These are phyloP conservation scores for Polyploca ridens DNA, from an alignment of 2,888 invertebrate species.

Conservation along the genomic window DNA sequence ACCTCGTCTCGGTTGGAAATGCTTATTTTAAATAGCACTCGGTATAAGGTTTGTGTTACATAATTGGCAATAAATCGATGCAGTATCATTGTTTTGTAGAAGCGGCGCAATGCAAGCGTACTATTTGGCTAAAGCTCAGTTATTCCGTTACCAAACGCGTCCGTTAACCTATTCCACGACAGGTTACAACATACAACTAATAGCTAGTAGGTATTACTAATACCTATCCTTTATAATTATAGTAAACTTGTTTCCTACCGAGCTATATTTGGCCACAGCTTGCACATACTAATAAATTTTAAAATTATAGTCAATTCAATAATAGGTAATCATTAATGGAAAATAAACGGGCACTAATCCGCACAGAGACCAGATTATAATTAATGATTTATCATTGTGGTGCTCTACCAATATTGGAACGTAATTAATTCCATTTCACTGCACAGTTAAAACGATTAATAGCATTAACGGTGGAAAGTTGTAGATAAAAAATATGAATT, in stretches of 20 bases:
- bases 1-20: neutral
- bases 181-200: slow-evolving; percentile 19
- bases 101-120: slow-evolving; percentile 47
- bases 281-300: neutral
- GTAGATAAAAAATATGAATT: too few species aligned
- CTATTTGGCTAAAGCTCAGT: slow-evolving; percentile 44
- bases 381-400: too few species aligned
- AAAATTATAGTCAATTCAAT: neutral
- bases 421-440: too few species aligned
- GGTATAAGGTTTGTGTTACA: neutral
- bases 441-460: too few species aligned
- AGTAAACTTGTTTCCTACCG: too few species aligned
- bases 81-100: slow-evolving; percentile 24
- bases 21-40: neutral
- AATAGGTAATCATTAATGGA: too few species aligned
- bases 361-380: too few species aligned
- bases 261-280: neutral
- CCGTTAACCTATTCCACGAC: slow-evolving; percentile 38
- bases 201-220: slow-evolving; percentile 8
- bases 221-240: neutral
- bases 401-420: too few species aligned
- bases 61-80: slow-evolving; percentile 16
- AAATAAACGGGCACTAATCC: too few species aligned
- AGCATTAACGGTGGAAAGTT: too few species aligned
- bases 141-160: slow-evolving; percentile 46